Conservation (phyloP, 1,140 invertebrate species). For the Oncopeltus fasciatus region DNA sequence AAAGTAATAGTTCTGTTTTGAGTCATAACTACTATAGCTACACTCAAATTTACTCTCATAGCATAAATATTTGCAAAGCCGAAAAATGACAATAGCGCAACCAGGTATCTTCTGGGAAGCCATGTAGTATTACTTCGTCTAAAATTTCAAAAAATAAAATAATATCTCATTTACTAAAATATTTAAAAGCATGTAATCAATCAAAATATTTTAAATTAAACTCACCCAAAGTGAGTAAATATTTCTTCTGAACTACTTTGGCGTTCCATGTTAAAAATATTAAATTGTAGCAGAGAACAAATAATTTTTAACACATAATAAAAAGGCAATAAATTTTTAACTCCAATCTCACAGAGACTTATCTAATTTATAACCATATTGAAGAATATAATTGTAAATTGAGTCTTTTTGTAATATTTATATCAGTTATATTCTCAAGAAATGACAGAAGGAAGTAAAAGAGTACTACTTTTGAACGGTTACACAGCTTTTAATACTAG, state of each 20-base stretch:
- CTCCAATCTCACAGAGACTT: too few species aligned
- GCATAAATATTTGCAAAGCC: conserved; percentile 82
- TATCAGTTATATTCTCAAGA: too few species aligned
- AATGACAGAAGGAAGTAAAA: too few species aligned
- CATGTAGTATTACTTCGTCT: conserved; percentile 32
- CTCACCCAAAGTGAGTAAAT: not conserved
- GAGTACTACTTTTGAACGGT: too few species aligned
- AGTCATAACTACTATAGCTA: conserved; percentile 81
- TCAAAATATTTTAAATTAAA: not conserved
- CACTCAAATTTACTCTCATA: conserved; percentile 71
- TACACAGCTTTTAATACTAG: too few species aligned
- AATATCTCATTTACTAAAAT: not conserved
- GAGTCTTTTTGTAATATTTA: too few species aligned
- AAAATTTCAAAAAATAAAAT: not conserved
- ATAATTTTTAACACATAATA: too few species aligned
- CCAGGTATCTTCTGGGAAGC: conserved; percentile 50
- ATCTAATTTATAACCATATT: too few species aligned
- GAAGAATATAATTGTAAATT: too few species aligned
- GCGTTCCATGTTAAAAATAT: not conserved
- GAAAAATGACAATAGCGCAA: conserved; percentile 65
- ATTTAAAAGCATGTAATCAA: not conserved
- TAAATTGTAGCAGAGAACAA: too few species aligned
- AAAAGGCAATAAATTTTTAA: too few species aligned
- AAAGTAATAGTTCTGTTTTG: conserved; percentile 17
- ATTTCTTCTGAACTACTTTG: not conserved